Evolutionary conservation across 2,888 invertebrate species (phyloP), one percentile per base, ranked within the genome.

Genomic region (Tolmerus cingulatus): DNA sequence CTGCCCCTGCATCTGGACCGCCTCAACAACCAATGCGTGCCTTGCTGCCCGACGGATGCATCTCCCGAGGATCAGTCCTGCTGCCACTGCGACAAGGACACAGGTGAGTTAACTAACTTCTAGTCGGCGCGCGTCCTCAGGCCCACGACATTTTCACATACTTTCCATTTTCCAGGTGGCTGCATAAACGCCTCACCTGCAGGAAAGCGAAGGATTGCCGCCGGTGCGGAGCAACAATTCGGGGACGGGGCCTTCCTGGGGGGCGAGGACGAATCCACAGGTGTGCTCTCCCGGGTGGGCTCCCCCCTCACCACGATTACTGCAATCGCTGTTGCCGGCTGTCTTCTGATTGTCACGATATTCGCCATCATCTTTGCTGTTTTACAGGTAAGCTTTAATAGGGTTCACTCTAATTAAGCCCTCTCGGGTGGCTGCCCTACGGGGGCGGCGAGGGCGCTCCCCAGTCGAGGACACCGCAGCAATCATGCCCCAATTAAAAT

Each of bases 1-100:
- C 93, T 94, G 82, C 96, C 96, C 0, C 91, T 95, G 66, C 94
- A 95, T 90, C 91, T 96, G 88, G 95, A 96, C 91, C 95, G 95
- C 90, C 92, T 95, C 89, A 96, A 96, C 92, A 96, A 95, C 90
- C 96, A 96, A 91, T 96, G 96, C 90, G 96, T 96, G 90, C 95
- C 95, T 43, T 96, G 96, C 90, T 96, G 96, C 90, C 92, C 94
- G 0, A 94, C 94, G 79, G 94, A 93, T 85, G 92, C 92, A 85
- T 89, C 90, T 46, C 90, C 91, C 14, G 91, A 91, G 51, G 92
- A 93, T 87, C 93, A 94, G 8, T 95, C 95, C 55, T 96, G 96
- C 90, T 96, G 96, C 90, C 94, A 94, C 89, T 96, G 96, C 91
- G 95, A 96, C 90, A 94, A 94, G 40, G 95, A 95, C 87, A 95